phyloP scores from a whole-genome alignment of 2,113 vertebrate species.

The Camarhynchus parvulus region DNA sequence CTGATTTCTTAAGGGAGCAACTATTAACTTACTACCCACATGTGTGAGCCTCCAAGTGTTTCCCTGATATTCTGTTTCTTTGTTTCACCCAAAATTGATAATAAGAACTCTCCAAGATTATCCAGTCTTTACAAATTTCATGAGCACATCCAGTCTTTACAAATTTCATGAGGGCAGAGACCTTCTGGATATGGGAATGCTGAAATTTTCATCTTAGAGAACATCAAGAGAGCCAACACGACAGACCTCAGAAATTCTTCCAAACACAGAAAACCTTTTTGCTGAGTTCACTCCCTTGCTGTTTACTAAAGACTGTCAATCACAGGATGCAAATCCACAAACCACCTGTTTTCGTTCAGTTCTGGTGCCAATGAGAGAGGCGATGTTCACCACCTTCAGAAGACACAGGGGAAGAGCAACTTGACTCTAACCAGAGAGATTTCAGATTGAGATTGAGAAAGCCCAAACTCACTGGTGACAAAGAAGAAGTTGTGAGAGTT shows the following conservation, averaged over 20 bases:
- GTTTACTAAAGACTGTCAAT: neutral
- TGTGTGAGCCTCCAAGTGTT: neutral
- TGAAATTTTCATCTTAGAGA: neutral
- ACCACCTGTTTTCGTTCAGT: neutral
- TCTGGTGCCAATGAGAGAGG: neutral
- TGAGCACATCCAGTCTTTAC: neutral
- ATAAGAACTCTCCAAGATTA: neutral
- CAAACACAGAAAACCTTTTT: neutral
- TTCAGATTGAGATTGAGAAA: neutral
- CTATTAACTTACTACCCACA: neutral
- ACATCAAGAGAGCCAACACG: fast-evolving
- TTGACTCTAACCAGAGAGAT: neutral
- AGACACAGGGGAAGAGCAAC: neutral
- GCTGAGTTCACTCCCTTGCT: neutral
- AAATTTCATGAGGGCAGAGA: neutral
- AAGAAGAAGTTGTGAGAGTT: neutral
- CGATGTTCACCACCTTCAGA: neutral
- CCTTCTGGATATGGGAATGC: fast-evolving
- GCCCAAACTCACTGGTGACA: neutral
- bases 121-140: neutral
- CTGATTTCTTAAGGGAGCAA: neutral
- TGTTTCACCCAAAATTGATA: neutral
- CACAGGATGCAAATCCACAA: neutral
- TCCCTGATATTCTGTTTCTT: neutral
- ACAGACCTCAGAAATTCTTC: neutral